Conservation (phyloP, 2,888 invertebrate species). For the Oscheius onirici region DNA sequence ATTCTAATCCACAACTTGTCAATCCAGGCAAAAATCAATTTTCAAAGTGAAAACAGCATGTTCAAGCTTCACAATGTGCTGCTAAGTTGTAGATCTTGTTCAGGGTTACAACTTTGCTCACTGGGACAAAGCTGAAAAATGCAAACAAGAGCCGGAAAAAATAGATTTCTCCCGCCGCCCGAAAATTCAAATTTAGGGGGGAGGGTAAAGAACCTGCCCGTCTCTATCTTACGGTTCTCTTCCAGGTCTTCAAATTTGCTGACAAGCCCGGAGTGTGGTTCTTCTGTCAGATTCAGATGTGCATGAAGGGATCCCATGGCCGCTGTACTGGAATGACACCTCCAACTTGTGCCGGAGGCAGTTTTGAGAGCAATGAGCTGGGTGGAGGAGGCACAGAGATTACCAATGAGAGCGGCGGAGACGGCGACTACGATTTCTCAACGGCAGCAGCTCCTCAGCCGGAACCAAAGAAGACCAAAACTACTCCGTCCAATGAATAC, state of each 20-base stretch:
- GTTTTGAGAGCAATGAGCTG: not conserved
- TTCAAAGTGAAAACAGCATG: too few relatives aligned
- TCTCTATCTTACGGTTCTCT: too few relatives aligned
- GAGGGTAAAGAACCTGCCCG: not conserved
- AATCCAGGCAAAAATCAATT: too few relatives aligned
- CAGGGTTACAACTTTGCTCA: too few relatives aligned
- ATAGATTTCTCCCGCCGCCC: too few relatives aligned
- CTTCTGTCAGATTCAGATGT: slow-evolving; percentile 72
- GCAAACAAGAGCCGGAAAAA: too few relatives aligned
- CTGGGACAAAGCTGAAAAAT: too few relatives aligned
- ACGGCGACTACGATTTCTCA: not conserved
- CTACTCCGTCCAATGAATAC: not conserved
- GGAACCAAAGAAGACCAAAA: not conserved
- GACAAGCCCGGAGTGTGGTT: slow-evolving; percentile 72
- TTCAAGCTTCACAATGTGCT: too few relatives aligned
- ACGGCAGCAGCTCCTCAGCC: not conserved
- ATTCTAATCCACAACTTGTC: too few relatives aligned
- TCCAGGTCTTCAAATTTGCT: slow-evolving; percentile 71
- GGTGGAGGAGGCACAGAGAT: not conserved
- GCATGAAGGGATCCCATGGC: slow-evolving; percentile 65
- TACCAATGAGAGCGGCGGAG: not conserved
- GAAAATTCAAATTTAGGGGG: too few relatives aligned
- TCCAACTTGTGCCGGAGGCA: not conserved
- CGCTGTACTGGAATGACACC: slow-evolving; percentile 15
- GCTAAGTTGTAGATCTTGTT: too few relatives aligned